Percentiles rank a stretch among this genome's conserved stretches.
Conservation (phyloP, 2,113 vertebrate species). For the Hymenochirus boettgeri region DNA sequence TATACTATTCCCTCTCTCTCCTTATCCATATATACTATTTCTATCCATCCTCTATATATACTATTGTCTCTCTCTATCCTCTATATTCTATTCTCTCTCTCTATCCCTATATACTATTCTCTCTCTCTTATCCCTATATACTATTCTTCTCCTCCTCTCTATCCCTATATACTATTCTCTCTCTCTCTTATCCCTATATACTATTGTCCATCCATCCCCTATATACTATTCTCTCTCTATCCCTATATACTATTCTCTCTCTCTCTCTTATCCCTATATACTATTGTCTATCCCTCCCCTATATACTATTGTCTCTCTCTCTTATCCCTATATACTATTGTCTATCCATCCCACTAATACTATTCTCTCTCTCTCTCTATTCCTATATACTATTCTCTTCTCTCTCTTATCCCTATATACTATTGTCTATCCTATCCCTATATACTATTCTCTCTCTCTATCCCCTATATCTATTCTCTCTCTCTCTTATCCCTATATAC, state of each 20-base stretch:
- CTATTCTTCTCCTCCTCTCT: no score
- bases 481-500: no score
- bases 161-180: background rate
- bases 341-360: background rate
- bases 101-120: background rate
- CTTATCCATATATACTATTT: no score
- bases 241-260: background rate
- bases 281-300: no score
- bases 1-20: background rate
- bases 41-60: no score
- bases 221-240: background rate
- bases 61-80: background rate
- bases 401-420: no score
- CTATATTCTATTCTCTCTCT: conserved; percentile 1
- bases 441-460: background rate
- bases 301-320: no score
- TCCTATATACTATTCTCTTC: no score
- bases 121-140: background rate
- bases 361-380: no score
- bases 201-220: background rate
- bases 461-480: no score
- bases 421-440: background rate
- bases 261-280: background rate
- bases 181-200: background rate
- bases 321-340: background rate